phyloP scores from a whole-genome alignment of 2,113 vertebrate genomes.

The Lamprotornis superbus region DNA sequence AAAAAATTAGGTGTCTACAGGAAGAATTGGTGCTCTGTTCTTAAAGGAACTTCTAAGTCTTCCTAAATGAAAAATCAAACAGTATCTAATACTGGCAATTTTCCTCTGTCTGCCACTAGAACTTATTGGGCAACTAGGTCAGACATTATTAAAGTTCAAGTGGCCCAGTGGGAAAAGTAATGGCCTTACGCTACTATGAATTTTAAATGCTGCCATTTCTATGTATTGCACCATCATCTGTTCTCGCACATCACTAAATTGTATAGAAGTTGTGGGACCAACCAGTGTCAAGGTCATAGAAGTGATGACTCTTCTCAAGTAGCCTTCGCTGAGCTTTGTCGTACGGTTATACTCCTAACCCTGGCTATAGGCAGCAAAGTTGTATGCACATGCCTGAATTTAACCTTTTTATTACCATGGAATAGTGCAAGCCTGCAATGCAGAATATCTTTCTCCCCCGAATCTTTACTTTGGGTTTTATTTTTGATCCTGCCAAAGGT shows the following conservation, averaged over 20 bases:
- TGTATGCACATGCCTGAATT: background rate
- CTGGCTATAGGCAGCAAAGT: background rate
- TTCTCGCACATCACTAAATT: slow-evolving; percentile 71
- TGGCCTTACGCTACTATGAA: slow-evolving; percentile 76
- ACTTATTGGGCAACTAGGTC: slow-evolving; percentile 76
- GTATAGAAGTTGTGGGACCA: slow-evolving; percentile 66
- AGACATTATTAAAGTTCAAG: slow-evolving; percentile 81
- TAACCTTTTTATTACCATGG: slow-evolving; percentile 5
- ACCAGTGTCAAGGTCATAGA: slow-evolving; percentile 68
- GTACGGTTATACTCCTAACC: slow-evolving; percentile 9
- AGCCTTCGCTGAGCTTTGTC: slow-evolving; percentile 41
- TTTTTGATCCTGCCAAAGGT: background rate
- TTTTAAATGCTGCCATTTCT: slow-evolving; percentile 79
- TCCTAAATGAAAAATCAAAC: slow-evolving; percentile 76
- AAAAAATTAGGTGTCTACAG: slow-evolving; percentile 59
- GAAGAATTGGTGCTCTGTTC: slow-evolving; percentile 59
- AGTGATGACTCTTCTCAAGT: slow-evolving; percentile 65
- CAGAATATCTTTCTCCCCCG: background rate
- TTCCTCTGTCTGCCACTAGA: slow-evolving; percentile 72
- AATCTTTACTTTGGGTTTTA: background rate
- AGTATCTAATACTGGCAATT: slow-evolving; percentile 71
- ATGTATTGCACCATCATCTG: slow-evolving; percentile 70
- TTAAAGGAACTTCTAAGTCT: slow-evolving; percentile 70
- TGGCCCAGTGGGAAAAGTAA: slow-evolving; percentile 74
- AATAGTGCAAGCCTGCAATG: background rate